phyloP scores from a whole-genome alignment of 2,797 vertebrate genomes.

The Vultur gryphus region DNA sequence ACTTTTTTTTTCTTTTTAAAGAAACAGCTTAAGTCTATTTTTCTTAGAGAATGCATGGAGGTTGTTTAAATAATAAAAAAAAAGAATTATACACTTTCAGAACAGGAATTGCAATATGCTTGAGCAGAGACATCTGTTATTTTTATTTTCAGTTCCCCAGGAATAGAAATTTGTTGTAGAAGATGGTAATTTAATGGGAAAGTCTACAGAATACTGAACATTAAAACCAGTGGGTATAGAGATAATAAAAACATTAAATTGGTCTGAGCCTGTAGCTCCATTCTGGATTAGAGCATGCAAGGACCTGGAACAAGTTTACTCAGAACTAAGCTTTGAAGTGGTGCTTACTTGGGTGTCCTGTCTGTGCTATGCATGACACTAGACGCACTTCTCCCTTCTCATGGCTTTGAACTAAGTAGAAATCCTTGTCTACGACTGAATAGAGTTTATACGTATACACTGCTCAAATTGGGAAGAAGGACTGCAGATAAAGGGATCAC shows the following conservation, averaged over 20 bases:
- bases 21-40: slow-evolving; percentile 55
- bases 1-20: neutral
- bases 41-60: slow-evolving; percentile 45
- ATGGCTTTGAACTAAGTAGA: neutral
- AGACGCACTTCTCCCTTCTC: neutral
- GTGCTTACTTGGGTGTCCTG: neutral
- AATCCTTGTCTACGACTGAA: neutral
- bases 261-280: neutral
- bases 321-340: neutral
- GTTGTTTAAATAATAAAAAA: slow-evolving; percentile 29
- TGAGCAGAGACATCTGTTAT: slow-evolving; percentile 48
- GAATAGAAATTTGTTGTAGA: neutral
- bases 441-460: neutral
- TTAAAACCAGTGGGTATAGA: neutral
- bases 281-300: neutral
- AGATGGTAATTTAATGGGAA: neutral
- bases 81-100: slow-evolving; percentile 32
- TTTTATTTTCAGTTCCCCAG: slow-evolving; percentile 21
- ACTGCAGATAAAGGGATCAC: neutral
- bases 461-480: neutral
- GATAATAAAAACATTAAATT: neutral
- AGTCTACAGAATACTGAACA: neutral
- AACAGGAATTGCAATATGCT: slow-evolving; percentile 38
- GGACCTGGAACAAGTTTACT: neutral
- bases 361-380: neutral